Evolutionary conservation across 1,140 invertebrate species (phyloP).

Genomic region (Zaprionus tsacasi): DNA sequence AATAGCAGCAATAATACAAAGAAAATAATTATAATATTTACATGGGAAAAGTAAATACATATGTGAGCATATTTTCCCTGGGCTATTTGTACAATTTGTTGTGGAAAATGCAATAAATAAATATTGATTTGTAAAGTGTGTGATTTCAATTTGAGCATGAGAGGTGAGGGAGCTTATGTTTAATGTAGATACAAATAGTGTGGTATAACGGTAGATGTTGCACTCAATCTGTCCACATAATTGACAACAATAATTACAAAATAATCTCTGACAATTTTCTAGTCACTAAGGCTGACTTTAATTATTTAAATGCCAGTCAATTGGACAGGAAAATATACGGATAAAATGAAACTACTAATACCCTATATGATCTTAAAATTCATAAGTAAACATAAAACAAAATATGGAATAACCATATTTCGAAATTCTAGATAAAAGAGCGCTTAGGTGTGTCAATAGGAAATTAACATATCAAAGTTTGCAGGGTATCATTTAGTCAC

Average conservation of each 20-base stretch:
- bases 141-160: neutral
- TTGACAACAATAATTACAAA: conserved; percentile 18
- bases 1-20: conserved; percentile 1
- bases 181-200: neutral
- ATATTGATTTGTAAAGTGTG: neutral
- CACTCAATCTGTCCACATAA: conserved; percentile 12
- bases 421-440: too few species aligned
- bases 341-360: neutral
- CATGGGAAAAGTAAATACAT: neutral
- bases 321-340: conserved; percentile 6
- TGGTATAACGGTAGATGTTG: neutral
- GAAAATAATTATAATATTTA: conserved; percentile 13
- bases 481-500: neutral
- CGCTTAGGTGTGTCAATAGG: too few species aligned
- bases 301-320: conserved; percentile 40
- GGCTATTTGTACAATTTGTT: conserved; percentile 14
- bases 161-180: neutral
- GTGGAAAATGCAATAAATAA: neutral
- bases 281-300: conserved; percentile 9
- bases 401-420: too few species aligned
- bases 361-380: neutral
- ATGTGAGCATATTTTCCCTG: neutral
- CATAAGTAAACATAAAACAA: neutral
- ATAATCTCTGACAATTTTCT: conserved; percentile 23
- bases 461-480: neutral